Evolutionary conservation across 1,140 invertebrate species (phyloP).

Genomic region (Drosophila dunni): DNA sequence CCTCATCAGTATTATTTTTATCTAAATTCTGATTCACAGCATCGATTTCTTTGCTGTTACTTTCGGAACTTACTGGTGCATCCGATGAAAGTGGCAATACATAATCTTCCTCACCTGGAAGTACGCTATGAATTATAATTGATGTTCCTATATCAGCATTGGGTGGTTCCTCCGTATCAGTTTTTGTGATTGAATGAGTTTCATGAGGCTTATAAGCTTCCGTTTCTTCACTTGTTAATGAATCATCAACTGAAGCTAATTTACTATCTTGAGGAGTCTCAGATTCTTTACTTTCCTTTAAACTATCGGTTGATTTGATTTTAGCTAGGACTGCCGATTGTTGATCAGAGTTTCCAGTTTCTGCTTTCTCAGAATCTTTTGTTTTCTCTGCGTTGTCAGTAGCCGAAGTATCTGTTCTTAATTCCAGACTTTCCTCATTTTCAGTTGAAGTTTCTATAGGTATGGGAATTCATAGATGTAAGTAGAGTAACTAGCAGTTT

Average conservation of each 20-base stretch:
- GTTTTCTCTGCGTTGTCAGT: not conserved
- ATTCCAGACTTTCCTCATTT: not conserved
- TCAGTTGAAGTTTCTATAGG: not conserved
- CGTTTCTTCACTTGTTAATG: too few relatives aligned
- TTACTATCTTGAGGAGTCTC: too few relatives aligned
- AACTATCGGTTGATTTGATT: not conserved
- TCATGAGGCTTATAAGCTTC: too few relatives aligned
- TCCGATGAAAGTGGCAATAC: not conserved
- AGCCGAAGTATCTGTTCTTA: not conserved
- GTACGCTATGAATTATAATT: constrained; percentile 36
- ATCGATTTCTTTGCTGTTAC: not conserved
- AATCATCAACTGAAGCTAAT: too few relatives aligned
- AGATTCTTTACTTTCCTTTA: not conserved
- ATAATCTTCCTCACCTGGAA: constrained; percentile 42
- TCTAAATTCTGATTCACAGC: not conserved
- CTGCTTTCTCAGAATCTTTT: not conserved
- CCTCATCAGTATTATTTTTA: not conserved
- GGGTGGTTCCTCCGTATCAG: not conserved
- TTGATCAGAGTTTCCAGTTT: not conserved
- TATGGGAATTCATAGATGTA: too few relatives aligned
- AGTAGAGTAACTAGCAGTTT: too few relatives aligned
- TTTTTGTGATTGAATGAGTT: too few relatives aligned
- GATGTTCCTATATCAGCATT: constrained; percentile 15
- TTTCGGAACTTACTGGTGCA: not conserved
- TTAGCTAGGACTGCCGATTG: not conserved